Percentiles rank a stretch among this genome's conserved stretches.
phyloP scores from a whole-genome alignment of 2,888 invertebrate genomes.

The Nematopogon swammerdamellus region DNA sequence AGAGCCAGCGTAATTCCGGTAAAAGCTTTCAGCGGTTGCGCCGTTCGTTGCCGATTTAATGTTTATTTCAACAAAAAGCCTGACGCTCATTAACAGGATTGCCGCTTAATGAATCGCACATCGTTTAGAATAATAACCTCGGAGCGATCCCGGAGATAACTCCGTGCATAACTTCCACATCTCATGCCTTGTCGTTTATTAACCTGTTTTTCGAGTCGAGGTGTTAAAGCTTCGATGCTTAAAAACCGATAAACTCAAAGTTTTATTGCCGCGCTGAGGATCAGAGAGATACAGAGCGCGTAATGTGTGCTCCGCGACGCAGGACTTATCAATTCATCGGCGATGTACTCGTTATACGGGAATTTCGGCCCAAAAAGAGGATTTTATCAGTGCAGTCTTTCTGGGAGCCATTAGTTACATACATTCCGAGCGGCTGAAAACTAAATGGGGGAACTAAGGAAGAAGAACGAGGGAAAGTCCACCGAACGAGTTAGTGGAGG shows the following conservation, averaged over 20 bases:
- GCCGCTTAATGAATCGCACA: conserved; percentile 37
- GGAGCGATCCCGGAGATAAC: conserved; percentile 22
- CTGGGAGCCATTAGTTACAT: background rate
- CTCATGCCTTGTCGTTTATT: conserved; percentile 29
- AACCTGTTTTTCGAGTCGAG: conserved; percentile 34
- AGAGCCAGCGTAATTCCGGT: conserved; percentile 36
- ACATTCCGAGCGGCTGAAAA: background rate
- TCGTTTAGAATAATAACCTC: conserved; percentile 28
- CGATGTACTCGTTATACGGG: background rate
- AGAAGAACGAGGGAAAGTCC: too few species aligned
- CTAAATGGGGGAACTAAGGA: too few species aligned
- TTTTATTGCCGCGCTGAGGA: conserved; percentile 19
- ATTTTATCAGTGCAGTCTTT: background rate
- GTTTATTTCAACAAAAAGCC: conserved; percentile 50
- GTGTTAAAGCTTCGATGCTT: conserved; percentile 30
- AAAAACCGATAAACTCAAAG: conserved; percentile 25
- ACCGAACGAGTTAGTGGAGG: too few species aligned
- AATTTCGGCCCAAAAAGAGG: background rate
- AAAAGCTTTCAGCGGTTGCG: conserved; percentile 33
- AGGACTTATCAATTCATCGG: background rate
- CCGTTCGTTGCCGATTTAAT: conserved; percentile 41
- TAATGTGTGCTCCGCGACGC: background rate
- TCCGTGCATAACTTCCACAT: conserved; percentile 42
- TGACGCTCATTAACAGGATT: conserved; percentile 41
- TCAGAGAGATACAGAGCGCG: background rate